phyloP scores from a whole-genome alignment of 2,797 vertebrate species.

The Cryptoprocta ferox region DNA sequence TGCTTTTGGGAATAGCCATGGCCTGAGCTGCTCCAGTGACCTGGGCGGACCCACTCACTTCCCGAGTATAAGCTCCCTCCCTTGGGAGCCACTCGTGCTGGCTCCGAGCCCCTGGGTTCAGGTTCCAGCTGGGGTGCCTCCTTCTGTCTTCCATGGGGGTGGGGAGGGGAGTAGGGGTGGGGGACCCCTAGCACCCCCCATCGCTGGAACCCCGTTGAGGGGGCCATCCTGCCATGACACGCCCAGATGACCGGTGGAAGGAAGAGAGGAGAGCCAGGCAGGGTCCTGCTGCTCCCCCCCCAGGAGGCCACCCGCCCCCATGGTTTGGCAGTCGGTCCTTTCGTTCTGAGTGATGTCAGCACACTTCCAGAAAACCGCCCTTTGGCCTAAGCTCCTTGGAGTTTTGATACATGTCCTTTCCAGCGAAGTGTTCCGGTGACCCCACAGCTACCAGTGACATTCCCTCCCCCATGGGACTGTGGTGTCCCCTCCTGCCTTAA shows the following conservation, averaged over 20 bases:
- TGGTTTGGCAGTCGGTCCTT: not conserved
- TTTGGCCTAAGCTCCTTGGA: not conserved
- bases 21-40: not conserved
- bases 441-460: not conserved
- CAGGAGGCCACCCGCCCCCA: not conserved
- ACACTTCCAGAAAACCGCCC: not conserved
- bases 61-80: too few species aligned
- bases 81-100: not conserved
- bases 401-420: not conserved
- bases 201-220: too few species aligned
- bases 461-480: not conserved
- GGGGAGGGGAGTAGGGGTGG: not conserved
- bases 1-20: not conserved
- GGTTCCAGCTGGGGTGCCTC: not conserved
- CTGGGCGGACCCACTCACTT: not conserved
- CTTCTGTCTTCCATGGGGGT: not conserved
- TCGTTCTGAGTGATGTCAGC: not conserved
- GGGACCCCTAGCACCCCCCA: not conserved
- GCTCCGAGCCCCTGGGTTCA: not conserved
- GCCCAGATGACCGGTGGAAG: fast-evolving
- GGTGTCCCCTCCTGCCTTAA: not conserved
- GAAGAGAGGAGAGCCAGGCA: not conserved
- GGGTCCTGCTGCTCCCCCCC: not conserved
- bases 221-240: not conserved
- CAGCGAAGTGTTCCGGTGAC: not conserved